Base-by-base conservation (phyloP, 2,797 vertebrate genomes). In the Lutjanus campechanus region DNA sequence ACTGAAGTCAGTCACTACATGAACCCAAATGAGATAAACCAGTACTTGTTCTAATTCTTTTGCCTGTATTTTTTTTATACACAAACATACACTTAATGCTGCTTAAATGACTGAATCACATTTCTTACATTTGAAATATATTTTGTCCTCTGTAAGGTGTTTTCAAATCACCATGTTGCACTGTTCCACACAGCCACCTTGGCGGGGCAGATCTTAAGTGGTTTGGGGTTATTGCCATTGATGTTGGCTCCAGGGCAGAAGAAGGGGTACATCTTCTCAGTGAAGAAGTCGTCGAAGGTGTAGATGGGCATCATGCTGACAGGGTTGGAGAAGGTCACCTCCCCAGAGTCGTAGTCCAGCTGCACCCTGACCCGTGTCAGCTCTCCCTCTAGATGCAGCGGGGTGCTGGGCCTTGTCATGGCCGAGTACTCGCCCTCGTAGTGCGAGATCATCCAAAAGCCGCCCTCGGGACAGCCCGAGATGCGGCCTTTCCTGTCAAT, bases 181-280 rank as follows among this genome's bases (percentile, higher is more conserved):
- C 95, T 96, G 91, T 96, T 96, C 96, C 95, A 96, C 69, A 95
- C 94, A 0, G 94, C 95, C 77, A 96, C 94, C 66, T 93, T 95
- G 22, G 89, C 94, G 0, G 94, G 93, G 83, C 94, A 96, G 89
- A 96, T 94, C 84, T 93, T 93, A 7, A 96, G 92, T 0, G 95
- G 94, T 1, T 88, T 91, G 49, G 93, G 91, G 88, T 96, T 96
- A 64, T 91, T 96, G 22, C 94, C 91, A 0, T 95, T 95, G 69
- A 96, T 94, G 88, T 96, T 96, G 43, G 95, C 95, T 4, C 96
- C 96, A 0, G 96, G 96, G 85, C 96, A 96, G 90, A 96, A 95
- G 87, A 96, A 96, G 7, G 96, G 95, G 81, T 89, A 96, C 92
- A 96, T 92, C 83, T 75, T 96, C 76, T 95, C 93, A 4, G 92